Evolutionary conservation across 2,113 vertebrate species (phyloP), one percentile per base, ranked within the genome.

Genomic region (Melanocharis versteri): DNA sequence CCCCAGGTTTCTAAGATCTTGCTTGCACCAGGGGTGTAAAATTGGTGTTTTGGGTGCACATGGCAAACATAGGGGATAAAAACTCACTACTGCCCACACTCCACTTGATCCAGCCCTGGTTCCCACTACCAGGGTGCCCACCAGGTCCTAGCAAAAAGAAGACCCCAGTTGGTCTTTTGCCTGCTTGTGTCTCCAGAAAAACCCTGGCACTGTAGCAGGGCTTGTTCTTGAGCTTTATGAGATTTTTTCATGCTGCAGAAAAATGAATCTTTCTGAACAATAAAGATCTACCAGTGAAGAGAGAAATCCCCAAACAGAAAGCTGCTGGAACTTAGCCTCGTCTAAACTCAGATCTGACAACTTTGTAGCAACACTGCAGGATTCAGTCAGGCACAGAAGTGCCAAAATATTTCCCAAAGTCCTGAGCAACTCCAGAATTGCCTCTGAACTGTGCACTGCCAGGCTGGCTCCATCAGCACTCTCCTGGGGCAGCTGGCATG

Each of bases 51-150:
- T 61, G 31, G 8, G 9, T 44, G 8, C 5, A 33, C 5, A 10
- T 2, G 1, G 30, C 2, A 33, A 62, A 19, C 27, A n/a, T 40
- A 30, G 10, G 2, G 33, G 24, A 66, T 39, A 47, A 82, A n/a
- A 54, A n/a, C 14, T 57, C 56, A 24, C 30, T 24, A 1, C 4
- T 33, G 6, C 4, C 10, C 15, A 21, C 5, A 3, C 5, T 39
- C 4, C 0, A 0, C 24, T 16, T 69, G 27, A 45, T 48, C 22
- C 37, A 69, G 17, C 45, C 50, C 30, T 24, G 4, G 9, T 42
- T 7, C 4, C 23, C 42, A 27, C 19, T 53, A 4, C 19, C 45
- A 78, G 40, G 11, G 7, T 48, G 12, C 31, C 24, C 12, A 53
- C 11, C 8, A 69, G 5, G 6, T 58, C 9, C 51, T 39, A 10